Percentiles rank a stretch among this genome's conserved stretches.
phyloP scores from a whole-genome alignment of 2,113 vertebrate species.

The Daubentonia madagascariensis region DNA sequence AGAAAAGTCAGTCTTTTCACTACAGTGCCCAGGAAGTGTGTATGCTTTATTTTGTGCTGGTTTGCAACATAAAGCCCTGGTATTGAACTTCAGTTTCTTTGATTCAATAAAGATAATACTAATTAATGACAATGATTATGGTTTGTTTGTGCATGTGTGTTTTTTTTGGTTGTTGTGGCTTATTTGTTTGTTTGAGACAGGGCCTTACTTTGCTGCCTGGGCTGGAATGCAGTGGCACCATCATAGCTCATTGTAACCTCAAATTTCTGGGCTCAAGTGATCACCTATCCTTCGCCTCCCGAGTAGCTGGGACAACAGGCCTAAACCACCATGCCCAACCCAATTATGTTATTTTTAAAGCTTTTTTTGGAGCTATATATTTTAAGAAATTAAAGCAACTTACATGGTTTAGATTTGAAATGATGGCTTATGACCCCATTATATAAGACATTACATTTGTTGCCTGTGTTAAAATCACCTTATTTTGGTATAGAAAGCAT shows the following conservation, averaged over 20 bases:
- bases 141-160: no score
- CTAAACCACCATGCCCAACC: no score
- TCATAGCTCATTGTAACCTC: no score
- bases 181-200: no score
- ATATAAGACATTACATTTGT: neutral
- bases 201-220: no score
- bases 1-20: neutral
- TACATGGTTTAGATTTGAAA: neutral
- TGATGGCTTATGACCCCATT: neutral
- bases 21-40: neutral
- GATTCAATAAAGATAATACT: neutral
- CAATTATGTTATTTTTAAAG: neutral
- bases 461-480: neutral
- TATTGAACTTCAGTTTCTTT: neutral
- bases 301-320: no score
- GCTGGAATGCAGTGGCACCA: no score
- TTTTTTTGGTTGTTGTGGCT: no score
- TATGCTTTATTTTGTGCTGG: neutral
- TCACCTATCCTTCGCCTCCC: no score
- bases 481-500: neutral
- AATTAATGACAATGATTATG: neutral
- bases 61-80: neutral
- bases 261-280: no score
- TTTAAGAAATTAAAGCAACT: slow-evolving; percentile 28
- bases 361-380: neutral